Conservation (phyloP, 2,888 invertebrate species). For the Leptinotarsa haldemani region DNA sequence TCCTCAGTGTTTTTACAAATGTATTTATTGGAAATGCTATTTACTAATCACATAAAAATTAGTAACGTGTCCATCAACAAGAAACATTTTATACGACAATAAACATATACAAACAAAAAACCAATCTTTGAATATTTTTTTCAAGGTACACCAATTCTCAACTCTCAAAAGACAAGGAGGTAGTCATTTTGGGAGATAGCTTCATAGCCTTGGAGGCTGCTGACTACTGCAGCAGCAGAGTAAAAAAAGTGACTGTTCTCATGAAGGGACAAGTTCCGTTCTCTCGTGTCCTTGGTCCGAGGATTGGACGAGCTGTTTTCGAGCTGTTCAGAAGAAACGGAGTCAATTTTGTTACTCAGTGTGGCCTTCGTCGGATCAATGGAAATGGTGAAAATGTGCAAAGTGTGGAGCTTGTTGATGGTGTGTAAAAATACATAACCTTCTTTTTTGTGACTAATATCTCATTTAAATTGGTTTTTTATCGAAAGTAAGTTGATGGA, state of each 20-base stretch:
- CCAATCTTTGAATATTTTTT: neutral
- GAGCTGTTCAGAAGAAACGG: slow-evolving; percentile 82
- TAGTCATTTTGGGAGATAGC: slow-evolving; percentile 90
- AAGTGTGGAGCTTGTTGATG: slow-evolving; percentile 78
- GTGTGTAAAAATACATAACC: slow-evolving; percentile 55
- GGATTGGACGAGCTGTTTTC: slow-evolving; percentile 80
- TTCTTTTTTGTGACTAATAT: neutral
- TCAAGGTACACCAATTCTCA: slow-evolving; percentile 69
- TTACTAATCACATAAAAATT: too few species aligned
- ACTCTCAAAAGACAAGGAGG: slow-evolving; percentile 75
- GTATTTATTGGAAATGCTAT: too few species aligned
- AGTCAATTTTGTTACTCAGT: slow-evolving; percentile 73
- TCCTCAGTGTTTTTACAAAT: too few species aligned
- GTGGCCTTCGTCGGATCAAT: slow-evolving; percentile 73
- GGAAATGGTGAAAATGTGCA: slow-evolving; percentile 73
- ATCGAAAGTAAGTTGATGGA: too few species aligned
- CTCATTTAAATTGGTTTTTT: neutral
- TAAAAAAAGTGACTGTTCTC: slow-evolving; percentile 83
- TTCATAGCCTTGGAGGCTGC: slow-evolving; percentile 96
- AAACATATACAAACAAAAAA: too few species aligned
- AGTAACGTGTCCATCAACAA: too few species aligned
- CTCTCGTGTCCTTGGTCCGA: slow-evolving; percentile 78
- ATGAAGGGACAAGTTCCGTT: slow-evolving; percentile 75
- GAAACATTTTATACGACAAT: too few species aligned
- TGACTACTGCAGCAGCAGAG: slow-evolving; percentile 80